A percentile compares a stretch with the other conserved stretches of the same genome.
Evolutionary conservation across 2,888 invertebrate species (phyloP).

Genomic region (Leucophenga montana): DNA sequence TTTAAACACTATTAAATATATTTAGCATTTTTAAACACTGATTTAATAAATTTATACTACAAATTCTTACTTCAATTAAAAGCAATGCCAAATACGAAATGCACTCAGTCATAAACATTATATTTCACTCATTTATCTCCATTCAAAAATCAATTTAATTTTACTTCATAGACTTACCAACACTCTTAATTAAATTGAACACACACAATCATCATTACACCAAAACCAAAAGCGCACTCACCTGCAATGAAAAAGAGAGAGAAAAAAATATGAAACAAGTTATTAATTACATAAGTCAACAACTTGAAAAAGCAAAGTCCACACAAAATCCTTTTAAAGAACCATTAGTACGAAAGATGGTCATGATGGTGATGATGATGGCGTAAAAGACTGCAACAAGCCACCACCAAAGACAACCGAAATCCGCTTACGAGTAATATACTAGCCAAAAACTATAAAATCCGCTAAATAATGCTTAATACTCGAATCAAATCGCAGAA

Average conservation of each 20-base stretch:
- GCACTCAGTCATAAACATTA: too few relatives aligned
- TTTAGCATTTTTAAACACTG: too few relatives aligned
- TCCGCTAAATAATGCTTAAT: slow-evolving; percentile 27
- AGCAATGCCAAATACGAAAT: too few relatives aligned
- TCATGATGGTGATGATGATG: slow-evolving; percentile 9
- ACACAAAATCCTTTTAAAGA: background rate
- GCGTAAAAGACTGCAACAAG: slow-evolving; percentile 20
- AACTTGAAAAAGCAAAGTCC: slow-evolving; percentile 9
- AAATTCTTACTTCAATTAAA: too few relatives aligned
- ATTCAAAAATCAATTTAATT: too few relatives aligned
- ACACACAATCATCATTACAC: background rate
- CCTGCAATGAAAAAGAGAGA: slow-evolving; percentile 47
- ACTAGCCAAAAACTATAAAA: slow-evolving; percentile 27
- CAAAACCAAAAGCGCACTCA: slow-evolving; percentile 38
- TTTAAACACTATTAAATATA: too few relatives aligned
- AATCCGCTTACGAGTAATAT: slow-evolving; percentile 28
- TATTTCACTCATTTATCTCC: too few relatives aligned
- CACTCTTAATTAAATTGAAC: slow-evolving; percentile 3
- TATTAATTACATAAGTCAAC: slow-evolving; percentile 20
- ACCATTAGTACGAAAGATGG: background rate
- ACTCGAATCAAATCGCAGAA: slow-evolving; percentile 34
- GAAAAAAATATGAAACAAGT: slow-evolving; percentile 26
- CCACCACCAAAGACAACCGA: slow-evolving; percentile 24
- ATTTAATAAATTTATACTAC: too few relatives aligned
- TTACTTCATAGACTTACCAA: slow-evolving; percentile 2